Evolutionary conservation across 2,113 vertebrate genomes (phyloP), one percentile per base, ranked within the genome.

Genomic region (Poecilia latipinna): DNA sequence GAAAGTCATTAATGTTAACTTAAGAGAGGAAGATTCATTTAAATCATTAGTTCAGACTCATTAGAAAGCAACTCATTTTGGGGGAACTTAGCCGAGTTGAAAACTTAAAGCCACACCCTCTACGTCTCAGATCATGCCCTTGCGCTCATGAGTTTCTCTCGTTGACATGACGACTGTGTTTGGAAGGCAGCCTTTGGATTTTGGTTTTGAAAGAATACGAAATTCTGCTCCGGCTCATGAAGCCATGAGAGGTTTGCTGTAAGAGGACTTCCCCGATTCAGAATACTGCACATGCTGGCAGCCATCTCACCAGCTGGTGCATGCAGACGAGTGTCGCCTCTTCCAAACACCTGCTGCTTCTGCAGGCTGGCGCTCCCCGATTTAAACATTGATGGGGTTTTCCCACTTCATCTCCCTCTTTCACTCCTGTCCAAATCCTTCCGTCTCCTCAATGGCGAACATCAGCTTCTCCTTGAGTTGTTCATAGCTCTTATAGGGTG

Each of bases 371-470:
- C 62, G 65, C 82, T 88, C 88, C 88, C 89, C 85, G 89, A 90
- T 82, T 83, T 79, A 31, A 88, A 88, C 74, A 82, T 67, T 75
- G 64, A 69, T 66, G 32, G 29, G 35, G 29, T 61, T 31, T 57
- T 62, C 0, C 29, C 62, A 35, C 0, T 48, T 35, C 32, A 17
- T 7, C 31, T 17, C 24, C 42, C 35, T 4, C 57, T 60, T 37
- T 94, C 86, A 99, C 68, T 99, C 98, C 92, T 99, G 98, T 28
- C 98, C 98, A 77, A 99, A 99, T 77, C 98, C 98, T 93, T 99
- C 98, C 0, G 98, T 99, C 94, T 99, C 98, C 93, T 99, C 98
- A 68, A 99, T 99, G 86, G 98, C 98, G 61, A 99, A 99, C 93
- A 99, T 93, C 85, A 99, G 90, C 89, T 99, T 99, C 91, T 99